Evolutionary conservation across 92 coral and sea anemone species (phyloP), one percentile per base, ranked within the genome.

Genomic region (Actinernus sp.): DNA sequence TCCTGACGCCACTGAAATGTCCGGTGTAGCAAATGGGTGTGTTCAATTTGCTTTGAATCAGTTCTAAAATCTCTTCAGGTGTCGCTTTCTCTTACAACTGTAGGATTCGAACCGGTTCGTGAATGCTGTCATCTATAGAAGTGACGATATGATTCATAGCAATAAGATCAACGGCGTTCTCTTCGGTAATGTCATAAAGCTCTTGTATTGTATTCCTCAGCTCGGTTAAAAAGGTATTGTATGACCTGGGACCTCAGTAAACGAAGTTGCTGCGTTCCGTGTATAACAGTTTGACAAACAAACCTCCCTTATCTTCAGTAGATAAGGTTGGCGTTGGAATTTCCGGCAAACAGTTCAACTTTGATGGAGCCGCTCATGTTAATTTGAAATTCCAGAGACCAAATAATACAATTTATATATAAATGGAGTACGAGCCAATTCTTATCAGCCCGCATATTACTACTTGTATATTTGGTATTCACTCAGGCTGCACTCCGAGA

Each of bases 251-350:
- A 7, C 51, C 74, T 13, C 74, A 66, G 29, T 66, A 66, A 27
- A 66, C 74, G 16, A 7, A 49, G 50, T 49, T 66, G 2, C 74
- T 63, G 3, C 18, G 46, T 16, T 49, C 62, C 16, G 62, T 66
- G 1, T 66, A 66, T 36, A 44, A 46, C 18, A 31, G 39, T 2
- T 14, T 66, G 1, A 19, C 52, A 6, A 49, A 22, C 46, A 57
- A 57, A 39, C 61, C 74, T 21, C 74, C 61, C 4, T 48, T 66
- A 14, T 17, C 30, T 14, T 26, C 74, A 1, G 74, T 49, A 2
- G 49, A 66, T 34, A 66, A 66, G 51, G 61, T 49, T 1, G 74
- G 74, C 8, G 43, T 66, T 66, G 74, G 74, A 20, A 66, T 66
- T 2, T 66, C 74, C 13, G 74, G 54, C 18, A 56, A 56, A 31